Evolutionary conservation across 2,113 vertebrate genomes (phyloP).

Genomic region (Laterallus jamaicensis): DNA sequence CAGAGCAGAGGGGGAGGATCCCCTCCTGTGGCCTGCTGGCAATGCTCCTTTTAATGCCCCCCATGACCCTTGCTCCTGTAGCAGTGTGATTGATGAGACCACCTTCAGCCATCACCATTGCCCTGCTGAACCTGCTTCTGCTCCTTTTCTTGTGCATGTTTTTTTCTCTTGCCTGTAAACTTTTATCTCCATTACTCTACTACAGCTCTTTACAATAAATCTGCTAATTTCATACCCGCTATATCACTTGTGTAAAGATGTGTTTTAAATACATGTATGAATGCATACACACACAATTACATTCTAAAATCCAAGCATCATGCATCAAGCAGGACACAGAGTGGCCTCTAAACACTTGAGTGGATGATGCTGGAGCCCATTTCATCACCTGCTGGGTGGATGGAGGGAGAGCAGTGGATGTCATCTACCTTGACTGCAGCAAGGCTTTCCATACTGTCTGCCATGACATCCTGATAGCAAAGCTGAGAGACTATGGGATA

Average conservation of each 20-base stretch:
- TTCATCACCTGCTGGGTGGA: too few species aligned
- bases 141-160: not conserved
- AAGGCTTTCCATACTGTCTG: too few species aligned
- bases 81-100: not conserved
- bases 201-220: not conserved
- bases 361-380: not conserved
- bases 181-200: not conserved
- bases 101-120: not conserved
- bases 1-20: too few species aligned
- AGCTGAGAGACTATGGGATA: too few species aligned
- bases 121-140: too few species aligned
- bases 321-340: not conserved
- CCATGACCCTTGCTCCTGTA: not conserved
- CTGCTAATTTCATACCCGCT: not conserved
- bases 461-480: too few species aligned
- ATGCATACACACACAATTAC: too few species aligned
- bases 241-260: not conserved
- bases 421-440: too few species aligned
- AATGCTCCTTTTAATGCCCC: too few species aligned
- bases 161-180: too few species aligned
- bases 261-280: not conserved
- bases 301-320: not conserved
- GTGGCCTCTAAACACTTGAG: not conserved
- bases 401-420: too few species aligned
- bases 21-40: too few species aligned